Evolutionary conservation across 2,113 vertebrate genomes (phyloP).

Genomic region (Lycocorax pyrrhopterus): DNA sequence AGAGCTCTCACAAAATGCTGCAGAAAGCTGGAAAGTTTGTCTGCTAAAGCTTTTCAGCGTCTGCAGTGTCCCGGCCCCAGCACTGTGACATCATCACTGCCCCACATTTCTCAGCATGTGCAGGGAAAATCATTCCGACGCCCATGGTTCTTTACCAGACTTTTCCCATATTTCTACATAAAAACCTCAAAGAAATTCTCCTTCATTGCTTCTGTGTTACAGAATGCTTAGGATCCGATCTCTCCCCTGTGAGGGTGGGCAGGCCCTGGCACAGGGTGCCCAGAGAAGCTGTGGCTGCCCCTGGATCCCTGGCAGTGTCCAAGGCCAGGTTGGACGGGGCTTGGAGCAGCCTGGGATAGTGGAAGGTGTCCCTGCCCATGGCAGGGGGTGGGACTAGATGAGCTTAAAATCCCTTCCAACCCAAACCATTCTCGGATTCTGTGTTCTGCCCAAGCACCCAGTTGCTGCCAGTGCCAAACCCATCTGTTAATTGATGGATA

Average conservation of each 20-base stretch:
- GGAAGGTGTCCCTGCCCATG: not conserved
- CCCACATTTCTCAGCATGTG: not conserved
- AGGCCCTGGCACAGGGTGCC: not conserved
- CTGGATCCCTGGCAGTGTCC: not conserved
- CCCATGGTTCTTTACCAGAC: not conserved
- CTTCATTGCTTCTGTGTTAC: not conserved
- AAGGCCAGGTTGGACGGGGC: accelerated
- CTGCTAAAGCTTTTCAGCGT: no score
- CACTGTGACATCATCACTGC: not conserved
- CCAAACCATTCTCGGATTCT: not conserved
- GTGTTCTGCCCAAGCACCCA: not conserved
- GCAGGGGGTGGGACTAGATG: not conserved
- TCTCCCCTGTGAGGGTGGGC: not conserved
- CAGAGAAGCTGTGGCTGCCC: not conserved
- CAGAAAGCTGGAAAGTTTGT: no score
- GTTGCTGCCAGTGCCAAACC: not conserved
- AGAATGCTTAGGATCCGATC: accelerated
- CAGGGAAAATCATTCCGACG: not conserved
- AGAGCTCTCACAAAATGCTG: no score
- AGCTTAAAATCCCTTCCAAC: not conserved
- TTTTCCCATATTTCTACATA: not conserved
- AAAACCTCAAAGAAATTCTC: not conserved
- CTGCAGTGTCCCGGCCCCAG: not conserved
- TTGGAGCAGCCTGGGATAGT: not conserved
- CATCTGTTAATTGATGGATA: not conserved